These are phyloP conservation scores for Aphodius granarius DNA, from an alignment of 2,888 invertebrate genomes.

Conservation along the genomic window DNA sequence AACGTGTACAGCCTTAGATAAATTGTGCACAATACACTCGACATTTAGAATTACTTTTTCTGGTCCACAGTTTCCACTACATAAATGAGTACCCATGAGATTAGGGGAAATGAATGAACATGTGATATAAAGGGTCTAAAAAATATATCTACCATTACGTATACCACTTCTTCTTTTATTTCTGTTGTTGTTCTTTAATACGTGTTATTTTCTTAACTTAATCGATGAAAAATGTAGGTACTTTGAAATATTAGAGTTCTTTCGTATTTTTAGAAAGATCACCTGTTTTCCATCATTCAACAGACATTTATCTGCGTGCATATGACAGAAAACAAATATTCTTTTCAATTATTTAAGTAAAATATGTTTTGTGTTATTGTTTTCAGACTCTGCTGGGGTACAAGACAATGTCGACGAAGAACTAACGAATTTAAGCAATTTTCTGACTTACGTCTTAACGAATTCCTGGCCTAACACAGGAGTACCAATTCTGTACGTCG, in stretches of 20 bases:
- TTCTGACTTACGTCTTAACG: slow-evolving; percentile 42
- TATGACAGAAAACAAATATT: too few species aligned
- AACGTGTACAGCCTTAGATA: too few species aligned
- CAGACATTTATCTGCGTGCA: too few species aligned
- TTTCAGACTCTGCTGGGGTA: neutral
- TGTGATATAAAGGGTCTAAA: too few species aligned
- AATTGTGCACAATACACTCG: too few species aligned
- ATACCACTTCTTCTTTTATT: neutral
- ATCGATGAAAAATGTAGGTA: neutral
- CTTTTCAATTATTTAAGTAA: too few species aligned
- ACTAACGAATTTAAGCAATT: slow-evolving; percentile 36
- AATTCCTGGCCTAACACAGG: slow-evolving; percentile 46
- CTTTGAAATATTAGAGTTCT: neutral
- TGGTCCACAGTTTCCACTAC: too few species aligned
- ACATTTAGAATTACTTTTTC: too few species aligned
- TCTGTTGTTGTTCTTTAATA: neutral
- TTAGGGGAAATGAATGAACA: too few species aligned
- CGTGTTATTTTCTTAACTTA: neutral
- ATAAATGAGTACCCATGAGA: too few species aligned
- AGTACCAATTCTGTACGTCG: slow-evolving; percentile 50
- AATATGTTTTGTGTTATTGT: neutral
- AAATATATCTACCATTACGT: neutral
- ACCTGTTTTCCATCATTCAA: neutral
- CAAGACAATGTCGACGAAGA: slow-evolving; percentile 3
- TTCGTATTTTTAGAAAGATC: neutral